Evolutionary conservation across 1,140 invertebrate species (phyloP), one percentile per base, ranked within the genome.

Genomic region (Drosophila guanche): DNA sequence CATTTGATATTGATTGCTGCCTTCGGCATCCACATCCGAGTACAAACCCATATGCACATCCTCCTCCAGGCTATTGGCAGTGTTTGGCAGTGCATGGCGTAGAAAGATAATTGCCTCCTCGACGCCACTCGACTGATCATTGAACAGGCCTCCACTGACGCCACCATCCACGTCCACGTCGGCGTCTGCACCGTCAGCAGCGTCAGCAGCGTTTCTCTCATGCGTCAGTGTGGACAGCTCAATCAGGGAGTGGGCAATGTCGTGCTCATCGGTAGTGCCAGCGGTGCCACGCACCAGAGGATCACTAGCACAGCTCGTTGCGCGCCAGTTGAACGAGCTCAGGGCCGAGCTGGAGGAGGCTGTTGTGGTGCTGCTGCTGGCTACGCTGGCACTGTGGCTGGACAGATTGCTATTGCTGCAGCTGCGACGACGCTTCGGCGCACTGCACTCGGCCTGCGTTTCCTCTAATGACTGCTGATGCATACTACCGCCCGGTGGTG

Each of bases 381-480:
- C 45, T 5, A 65, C 14, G 33, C 75, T 78, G 41, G 14, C 56
- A 23, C 76, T 80, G 37, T 59, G 65, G 33, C 53, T 76, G 47
- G 77, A 79, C 37, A 58, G 56, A 52, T 76, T 71, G 10, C 77
- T 86, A 42, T 80, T 67, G 67, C 73, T 85, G 43, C 60, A 58
- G 42, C 47, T 76, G 1, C 63, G 58, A 0, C 81, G 53, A 0
- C 80, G 72, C 46, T 85, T 85, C 5, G 47, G 57, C 4, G 33
- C 40, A 45, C 47, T 77, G 54, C 41, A 41, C 7, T 68, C 50
- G 4, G 66, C 37, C 16, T 46, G 63, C 2, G 42, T 12, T 8
- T 73, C 51, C 5, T 54, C 43, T 1, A 20, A 20, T 20, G n/a
- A 7, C 7, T 20, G 25, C 2, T 23, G 33, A 12, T 37, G 7